Conservation (phyloP, 2,888 invertebrate genomes). For the Chrysolina americana region DNA sequence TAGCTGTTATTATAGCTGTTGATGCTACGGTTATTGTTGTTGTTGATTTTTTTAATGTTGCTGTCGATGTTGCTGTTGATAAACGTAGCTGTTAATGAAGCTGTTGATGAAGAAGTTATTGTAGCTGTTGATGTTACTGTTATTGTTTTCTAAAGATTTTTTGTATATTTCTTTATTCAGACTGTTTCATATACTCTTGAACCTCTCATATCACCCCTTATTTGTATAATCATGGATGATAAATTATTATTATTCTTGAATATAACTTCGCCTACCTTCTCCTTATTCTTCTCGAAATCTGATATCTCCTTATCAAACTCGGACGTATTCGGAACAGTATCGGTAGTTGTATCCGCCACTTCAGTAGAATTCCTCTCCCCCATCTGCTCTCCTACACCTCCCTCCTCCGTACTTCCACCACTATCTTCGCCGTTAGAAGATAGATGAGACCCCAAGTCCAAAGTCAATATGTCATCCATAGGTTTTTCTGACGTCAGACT, state of each 20-base stretch:
- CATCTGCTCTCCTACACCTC: conserved; percentile 53
- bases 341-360: conserved; percentile 56
- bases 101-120: too few species aligned
- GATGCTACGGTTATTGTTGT: too few species aligned
- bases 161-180: too few species aligned
- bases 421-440: conserved; percentile 55
- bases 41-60: too few species aligned
- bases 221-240: too few species aligned
- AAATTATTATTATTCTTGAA: not conserved
- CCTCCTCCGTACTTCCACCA: conserved; percentile 59
- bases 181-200: too few species aligned
- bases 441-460: conserved; percentile 65
- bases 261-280: conserved; percentile 55
- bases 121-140: too few species aligned
- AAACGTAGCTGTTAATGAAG: too few species aligned
- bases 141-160: too few species aligned
- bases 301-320: conserved; percentile 58
- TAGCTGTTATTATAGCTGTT: too few species aligned
- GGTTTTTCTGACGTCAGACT: conserved; percentile 66
- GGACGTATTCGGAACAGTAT: conserved; percentile 53
- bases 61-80: too few species aligned
- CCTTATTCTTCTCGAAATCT: conserved; percentile 67
- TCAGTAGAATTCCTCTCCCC: conserved; percentile 62
- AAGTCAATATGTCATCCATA: conserved; percentile 64
- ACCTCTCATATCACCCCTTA: too few species aligned